These are phyloP conservation scores for Pilophorus perplexus DNA, from an alignment of 2,888 invertebrate species.

Conservation along the genomic window DNA sequence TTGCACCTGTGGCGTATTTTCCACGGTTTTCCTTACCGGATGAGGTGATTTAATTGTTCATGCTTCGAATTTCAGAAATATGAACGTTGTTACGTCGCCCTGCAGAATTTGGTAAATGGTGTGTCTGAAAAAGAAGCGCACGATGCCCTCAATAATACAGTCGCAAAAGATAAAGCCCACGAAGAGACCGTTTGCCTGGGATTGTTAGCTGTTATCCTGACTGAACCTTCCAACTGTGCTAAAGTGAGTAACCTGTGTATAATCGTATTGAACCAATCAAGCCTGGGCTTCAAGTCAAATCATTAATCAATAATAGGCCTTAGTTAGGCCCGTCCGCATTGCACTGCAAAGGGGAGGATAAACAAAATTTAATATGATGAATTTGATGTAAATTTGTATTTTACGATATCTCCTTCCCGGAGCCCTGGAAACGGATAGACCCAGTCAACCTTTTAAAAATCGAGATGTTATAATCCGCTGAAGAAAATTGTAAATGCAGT, in stretches of 20 bases:
- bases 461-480: too few species aligned
- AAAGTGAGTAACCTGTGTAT: slow-evolving; percentile 57
- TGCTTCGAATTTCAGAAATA: slow-evolving; percentile 66
- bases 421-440: too few species aligned
- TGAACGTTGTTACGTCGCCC: slow-evolving; percentile 75
- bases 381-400: too few species aligned
- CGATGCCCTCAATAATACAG: slow-evolving; percentile 84
- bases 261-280: too few species aligned
- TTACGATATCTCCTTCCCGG: too few species aligned
- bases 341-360: too few species aligned
- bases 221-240: slow-evolving; percentile 76
- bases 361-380: too few species aligned
- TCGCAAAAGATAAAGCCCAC: slow-evolving; percentile 83
- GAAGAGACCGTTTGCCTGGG: slow-evolving; percentile 88
- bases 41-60: neutral
- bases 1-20: neutral
- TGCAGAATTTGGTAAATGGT: slow-evolving; percentile 75
- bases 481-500: too few species aligned
- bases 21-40: neutral
- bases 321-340: too few species aligned
- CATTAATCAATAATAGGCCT: too few species aligned
- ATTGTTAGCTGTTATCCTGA: slow-evolving; percentile 81
- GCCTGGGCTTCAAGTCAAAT: too few species aligned
- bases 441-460: too few species aligned
- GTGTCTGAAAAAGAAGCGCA: slow-evolving; percentile 92